A percentile compares a stretch with the other conserved stretches of the same genome.
phyloP scores from a whole-genome alignment of 2,113 vertebrate species.

The Okapia johnstoni region DNA sequence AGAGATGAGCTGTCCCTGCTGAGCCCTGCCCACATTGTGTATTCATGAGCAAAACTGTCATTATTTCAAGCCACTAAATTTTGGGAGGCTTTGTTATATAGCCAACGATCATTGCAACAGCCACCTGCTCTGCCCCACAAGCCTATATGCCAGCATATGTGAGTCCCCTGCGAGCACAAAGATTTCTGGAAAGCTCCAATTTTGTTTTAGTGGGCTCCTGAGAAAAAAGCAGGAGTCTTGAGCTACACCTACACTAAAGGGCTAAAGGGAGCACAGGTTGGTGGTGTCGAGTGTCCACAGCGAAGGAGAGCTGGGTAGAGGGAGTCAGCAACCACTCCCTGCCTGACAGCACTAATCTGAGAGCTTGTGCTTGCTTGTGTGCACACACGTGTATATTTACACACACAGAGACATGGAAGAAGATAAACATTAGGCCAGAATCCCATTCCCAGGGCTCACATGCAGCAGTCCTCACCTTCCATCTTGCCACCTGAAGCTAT shows the following conservation, averaged over 20 bases:
- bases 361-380: background rate
- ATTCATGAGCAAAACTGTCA: background rate
- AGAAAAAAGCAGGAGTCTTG: background rate
- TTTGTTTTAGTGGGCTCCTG: conserved; percentile 1
- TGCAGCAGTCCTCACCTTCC: background rate
- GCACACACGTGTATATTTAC: background rate
- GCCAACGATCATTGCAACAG: background rate
- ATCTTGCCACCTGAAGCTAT: background rate
- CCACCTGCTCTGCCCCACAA: background rate
- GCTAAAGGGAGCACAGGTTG: background rate
- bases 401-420: background rate
- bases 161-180: background rate
- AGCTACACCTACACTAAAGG: background rate
- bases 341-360: background rate
- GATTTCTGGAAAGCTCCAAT: conserved; percentile 30
- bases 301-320: background rate
- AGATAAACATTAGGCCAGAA: background rate
- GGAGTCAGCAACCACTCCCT: background rate
- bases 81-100: background rate
- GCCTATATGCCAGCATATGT: background rate
- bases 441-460: background rate
- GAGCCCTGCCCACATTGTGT: background rate
- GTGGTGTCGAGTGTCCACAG: background rate
- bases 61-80: conserved; percentile 6
- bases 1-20: background rate